A percentile compares a stretch with the other conserved stretches of the same genome.
These are phyloP conservation scores for Stenchaetothrips biformis DNA, from an alignment of 2,888 invertebrate genomes.

Conservation along the genomic window DNA sequence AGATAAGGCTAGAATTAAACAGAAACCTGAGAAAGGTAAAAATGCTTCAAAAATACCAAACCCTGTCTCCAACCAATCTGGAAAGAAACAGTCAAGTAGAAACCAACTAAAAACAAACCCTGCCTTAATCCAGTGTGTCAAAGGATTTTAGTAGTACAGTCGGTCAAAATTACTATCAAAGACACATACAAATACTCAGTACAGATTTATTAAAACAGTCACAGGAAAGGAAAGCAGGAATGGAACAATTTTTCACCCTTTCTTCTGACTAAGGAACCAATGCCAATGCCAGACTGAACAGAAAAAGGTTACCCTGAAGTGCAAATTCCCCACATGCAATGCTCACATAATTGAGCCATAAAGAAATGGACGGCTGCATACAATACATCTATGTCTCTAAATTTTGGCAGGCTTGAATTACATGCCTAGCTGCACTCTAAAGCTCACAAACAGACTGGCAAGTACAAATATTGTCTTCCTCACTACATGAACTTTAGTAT, in stretches of 20 bases:
- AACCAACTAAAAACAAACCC: conserved; percentile 3
- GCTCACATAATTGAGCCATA: conserved; percentile 19
- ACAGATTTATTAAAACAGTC: background rate
- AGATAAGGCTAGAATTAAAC: background rate
- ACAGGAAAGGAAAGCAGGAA: background rate
- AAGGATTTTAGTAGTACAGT: background rate
- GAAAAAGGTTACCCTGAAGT: conserved; percentile 18
- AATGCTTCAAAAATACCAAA: background rate
- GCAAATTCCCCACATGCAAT: conserved; percentile 18
- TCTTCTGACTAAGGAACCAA: background rate
- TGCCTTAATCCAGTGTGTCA: conserved; percentile 10
- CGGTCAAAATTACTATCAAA: background rate
- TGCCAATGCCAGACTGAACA: conserved; percentile 2
- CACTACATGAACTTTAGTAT: background rate
- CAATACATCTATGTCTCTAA: conserved; percentile 16
- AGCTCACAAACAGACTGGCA: background rate
- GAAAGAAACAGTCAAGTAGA: background rate
- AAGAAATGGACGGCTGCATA: conserved; percentile 18
- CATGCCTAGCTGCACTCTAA: background rate
- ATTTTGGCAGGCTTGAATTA: background rate
- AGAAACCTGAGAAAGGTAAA: background rate
- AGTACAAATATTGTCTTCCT: conserved; percentile 2
- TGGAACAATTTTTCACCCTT: background rate
- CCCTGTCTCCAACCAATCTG: background rate
- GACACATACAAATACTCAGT: background rate